Conservation (phyloP, 2,888 invertebrate species). For the Miltochrista miniata region DNA sequence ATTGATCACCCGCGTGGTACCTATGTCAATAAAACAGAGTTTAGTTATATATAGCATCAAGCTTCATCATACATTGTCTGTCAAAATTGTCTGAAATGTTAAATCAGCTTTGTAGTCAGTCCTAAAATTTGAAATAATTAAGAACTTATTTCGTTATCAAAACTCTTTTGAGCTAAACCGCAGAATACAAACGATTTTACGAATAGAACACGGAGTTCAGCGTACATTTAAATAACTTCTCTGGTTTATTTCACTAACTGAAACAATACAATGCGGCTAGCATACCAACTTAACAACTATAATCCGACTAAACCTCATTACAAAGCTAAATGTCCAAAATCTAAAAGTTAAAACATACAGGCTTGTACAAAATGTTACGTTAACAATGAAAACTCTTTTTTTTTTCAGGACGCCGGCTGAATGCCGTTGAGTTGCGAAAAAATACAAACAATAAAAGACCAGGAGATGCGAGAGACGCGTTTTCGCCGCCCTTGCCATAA, state of each 20-base stretch:
- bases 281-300: slow-evolving; percentile 9
- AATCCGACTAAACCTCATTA: slow-evolving; percentile 25
- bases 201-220: too few relatives aligned
- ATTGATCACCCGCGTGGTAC: too few relatives aligned
- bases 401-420: slow-evolving; percentile 51
- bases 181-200: too few relatives aligned
- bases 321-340: slow-evolving; percentile 24
- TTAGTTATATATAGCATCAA: too few relatives aligned
- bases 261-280: slow-evolving; percentile 2
- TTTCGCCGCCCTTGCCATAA: slow-evolving; percentile 67
- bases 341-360: slow-evolving; percentile 34
- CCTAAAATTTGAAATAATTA: too few relatives aligned
- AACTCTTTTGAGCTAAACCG: too few relatives aligned
- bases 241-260: background rate
- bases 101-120: too few relatives aligned
- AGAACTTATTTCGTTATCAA: too few relatives aligned
- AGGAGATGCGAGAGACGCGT: slow-evolving; percentile 52
- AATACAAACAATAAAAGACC: slow-evolving; percentile 70
- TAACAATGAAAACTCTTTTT: slow-evolving; percentile 58
- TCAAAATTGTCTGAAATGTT: too few relatives aligned
- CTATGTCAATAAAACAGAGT: too few relatives aligned
- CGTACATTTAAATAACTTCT: too few relatives aligned
- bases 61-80: too few relatives aligned
- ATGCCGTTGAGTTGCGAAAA: slow-evolving; percentile 59
- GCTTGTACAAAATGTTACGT: slow-evolving; percentile 55